phyloP scores from a whole-genome alignment of 2,888 invertebrate genomes.

The Alloplasta piceator region DNA sequence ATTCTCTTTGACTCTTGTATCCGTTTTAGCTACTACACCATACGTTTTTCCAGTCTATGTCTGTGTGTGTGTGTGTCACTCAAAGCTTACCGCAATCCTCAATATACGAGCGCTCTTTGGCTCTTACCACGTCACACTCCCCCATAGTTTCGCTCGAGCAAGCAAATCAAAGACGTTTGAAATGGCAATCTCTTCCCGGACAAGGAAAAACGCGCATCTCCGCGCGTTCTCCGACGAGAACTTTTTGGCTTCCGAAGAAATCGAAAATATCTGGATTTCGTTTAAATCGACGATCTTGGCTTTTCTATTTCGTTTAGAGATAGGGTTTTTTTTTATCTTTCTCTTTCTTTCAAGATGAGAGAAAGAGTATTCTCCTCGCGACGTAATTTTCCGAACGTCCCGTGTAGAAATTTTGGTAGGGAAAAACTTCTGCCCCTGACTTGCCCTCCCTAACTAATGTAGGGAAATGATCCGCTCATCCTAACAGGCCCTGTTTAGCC shows the following conservation, averaged over 20 bases:
- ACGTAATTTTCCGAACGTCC: background rate
- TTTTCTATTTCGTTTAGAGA: background rate
- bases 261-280: conserved; percentile 42
- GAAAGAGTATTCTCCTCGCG: background rate
- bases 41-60: conserved; percentile 9
- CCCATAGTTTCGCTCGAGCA: conserved; percentile 39
- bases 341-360: background rate
- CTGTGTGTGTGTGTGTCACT: conserved; percentile 17
- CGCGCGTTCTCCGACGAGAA: background rate
- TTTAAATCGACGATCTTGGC: conserved; percentile 1
- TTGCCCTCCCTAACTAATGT: too few species aligned
- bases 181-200: conserved; percentile 32
- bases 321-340: conserved; percentile 28
- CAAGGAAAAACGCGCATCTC: conserved; percentile 2
- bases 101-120: conserved; percentile 14
- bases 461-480: too few species aligned
- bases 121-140: conserved; percentile 34
- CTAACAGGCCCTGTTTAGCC: too few species aligned
- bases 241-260: conserved; percentile 22
- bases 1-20: conserved; percentile 1
- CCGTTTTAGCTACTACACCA: conserved; percentile 10
- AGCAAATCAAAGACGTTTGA: conserved; percentile 47
- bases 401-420: too few species aligned
- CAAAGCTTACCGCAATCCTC: conserved; percentile 17
- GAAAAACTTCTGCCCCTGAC: too few species aligned